A percentile compares a stretch with the other conserved stretches of the same genome.
phyloP scores from a whole-genome alignment of 2,888 invertebrate species.

The Lordiphosa fenestrarum region DNA sequence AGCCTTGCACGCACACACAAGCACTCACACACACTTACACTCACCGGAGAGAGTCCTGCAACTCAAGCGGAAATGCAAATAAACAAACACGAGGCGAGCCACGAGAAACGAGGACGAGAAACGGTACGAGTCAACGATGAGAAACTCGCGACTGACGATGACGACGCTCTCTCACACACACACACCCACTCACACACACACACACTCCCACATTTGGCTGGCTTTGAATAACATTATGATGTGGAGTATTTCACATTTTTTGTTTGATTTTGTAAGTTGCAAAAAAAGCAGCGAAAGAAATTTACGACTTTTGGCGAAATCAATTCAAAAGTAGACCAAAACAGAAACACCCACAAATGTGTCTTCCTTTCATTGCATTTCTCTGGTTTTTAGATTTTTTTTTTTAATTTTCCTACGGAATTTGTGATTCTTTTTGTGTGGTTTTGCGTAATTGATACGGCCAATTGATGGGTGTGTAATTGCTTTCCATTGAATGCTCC shows the following conservation, averaged over 20 bases:
- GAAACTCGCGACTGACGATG: conserved; percentile 59
- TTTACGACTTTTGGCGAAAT: conserved; percentile 71
- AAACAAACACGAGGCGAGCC: conserved; percentile 67
- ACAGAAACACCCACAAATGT: conserved; percentile 29
- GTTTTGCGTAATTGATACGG: conserved; percentile 25
- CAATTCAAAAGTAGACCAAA: conserved; percentile 63
- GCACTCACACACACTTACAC: conserved; percentile 25
- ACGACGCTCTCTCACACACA: conserved; percentile 26
- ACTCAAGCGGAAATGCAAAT: conserved; percentile 75
- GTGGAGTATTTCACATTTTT: conserved; percentile 66
- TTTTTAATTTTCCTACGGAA: conserved; percentile 5
- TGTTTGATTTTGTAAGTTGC: conserved; percentile 34
- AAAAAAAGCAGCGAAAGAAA: conserved; percentile 56
- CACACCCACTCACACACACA: conserved; percentile 14
- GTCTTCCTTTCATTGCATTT: neutral
- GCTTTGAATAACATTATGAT: conserved; percentile 71
- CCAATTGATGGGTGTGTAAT: conserved; percentile 61
- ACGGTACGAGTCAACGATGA: conserved; percentile 44
- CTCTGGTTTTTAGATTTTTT: conserved; percentile 13
- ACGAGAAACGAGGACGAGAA: conserved; percentile 38
- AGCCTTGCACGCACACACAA: conserved; percentile 37
- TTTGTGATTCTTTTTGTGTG: conserved; percentile 28
- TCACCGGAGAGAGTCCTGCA: conserved; percentile 49
- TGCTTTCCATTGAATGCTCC: conserved; percentile 46
- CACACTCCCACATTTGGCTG: conserved; percentile 26